These are phyloP conservation scores for Ceratothoa steindachneri DNA, from an alignment of 2,888 invertebrate genomes.

Conservation along the genomic window DNA sequence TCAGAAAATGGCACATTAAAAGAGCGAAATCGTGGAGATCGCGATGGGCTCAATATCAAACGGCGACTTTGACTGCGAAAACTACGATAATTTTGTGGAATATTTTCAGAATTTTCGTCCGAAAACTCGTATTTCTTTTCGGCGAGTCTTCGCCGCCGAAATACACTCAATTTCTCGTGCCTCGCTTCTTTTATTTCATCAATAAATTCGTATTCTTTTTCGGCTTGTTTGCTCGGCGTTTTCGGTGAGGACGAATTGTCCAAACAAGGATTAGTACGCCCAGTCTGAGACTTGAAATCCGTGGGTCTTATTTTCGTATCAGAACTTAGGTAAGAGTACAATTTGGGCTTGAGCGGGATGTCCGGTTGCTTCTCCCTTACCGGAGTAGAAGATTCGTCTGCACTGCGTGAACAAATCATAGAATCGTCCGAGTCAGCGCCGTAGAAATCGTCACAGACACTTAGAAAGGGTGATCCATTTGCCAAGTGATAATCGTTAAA, in stretches of 20 bases:
- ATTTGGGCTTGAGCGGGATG: background rate
- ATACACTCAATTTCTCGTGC: conserved; percentile 79
- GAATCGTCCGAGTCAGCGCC: background rate
- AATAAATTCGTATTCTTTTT: conserved; percentile 77
- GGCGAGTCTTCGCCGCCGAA: conserved; percentile 75
- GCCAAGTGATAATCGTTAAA: conserved; percentile 32
- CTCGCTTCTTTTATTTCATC: conserved; percentile 71
- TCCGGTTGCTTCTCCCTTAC: background rate
- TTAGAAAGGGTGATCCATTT: conserved; percentile 29
- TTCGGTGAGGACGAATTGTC: conserved; percentile 7
- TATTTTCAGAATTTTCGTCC: conserved; percentile 48
- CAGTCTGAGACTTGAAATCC: background rate
- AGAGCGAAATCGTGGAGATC: conserved; percentile 33
- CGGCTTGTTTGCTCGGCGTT: conserved; percentile 55
- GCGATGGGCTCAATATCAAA: conserved; percentile 37
- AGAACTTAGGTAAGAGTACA: background rate
- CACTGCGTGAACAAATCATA: background rate
- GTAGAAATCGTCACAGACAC: background rate
- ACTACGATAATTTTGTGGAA: conserved; percentile 45
- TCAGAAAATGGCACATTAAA: conserved; percentile 32
- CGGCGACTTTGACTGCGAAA: conserved; percentile 38
- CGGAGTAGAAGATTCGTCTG: background rate
- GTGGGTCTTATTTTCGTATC: background rate
- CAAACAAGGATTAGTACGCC: background rate
- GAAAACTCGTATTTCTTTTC: conserved; percentile 85